phyloP scores from a whole-genome alignment of 1,140 invertebrate species.

The Rhynchophorus ferrugineus region DNA sequence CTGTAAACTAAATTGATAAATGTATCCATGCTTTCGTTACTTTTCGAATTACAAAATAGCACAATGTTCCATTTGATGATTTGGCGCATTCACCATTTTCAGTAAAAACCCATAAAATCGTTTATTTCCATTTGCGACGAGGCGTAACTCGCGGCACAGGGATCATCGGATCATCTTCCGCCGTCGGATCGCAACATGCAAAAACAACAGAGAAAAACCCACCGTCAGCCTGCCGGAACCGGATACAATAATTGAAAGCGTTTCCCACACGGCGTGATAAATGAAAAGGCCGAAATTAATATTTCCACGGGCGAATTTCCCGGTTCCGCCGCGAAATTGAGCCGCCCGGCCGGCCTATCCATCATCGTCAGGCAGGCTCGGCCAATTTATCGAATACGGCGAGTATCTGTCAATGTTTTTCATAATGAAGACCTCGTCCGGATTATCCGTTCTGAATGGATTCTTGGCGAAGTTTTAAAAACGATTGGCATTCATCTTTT shows the following conservation, averaged over 20 bases:
- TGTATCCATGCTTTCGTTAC: too few relatives aligned
- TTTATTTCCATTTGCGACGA: too few relatives aligned
- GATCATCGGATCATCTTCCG: too few relatives aligned
- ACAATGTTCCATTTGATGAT: too few relatives aligned
- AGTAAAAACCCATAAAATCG: too few relatives aligned
- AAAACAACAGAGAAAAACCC: background rate
- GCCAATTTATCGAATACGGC: slow-evolving; percentile 17
- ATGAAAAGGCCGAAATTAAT: slow-evolving; percentile 23
- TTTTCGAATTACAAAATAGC: too few relatives aligned
- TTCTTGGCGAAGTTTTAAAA: too few relatives aligned
- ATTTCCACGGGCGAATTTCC: slow-evolving; percentile 16
- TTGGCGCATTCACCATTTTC: too few relatives aligned
- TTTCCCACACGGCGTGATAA: slow-evolving; percentile 18
- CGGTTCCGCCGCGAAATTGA: slow-evolving; percentile 15
- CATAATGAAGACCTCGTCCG: background rate
- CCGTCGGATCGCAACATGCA: background rate
- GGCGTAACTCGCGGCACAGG: too few relatives aligned
- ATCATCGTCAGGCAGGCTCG: slow-evolving; percentile 10
- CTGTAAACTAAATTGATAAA: too few relatives aligned
- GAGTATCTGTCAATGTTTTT: background rate
- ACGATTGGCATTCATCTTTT: too few relatives aligned
- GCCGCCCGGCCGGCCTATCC: slow-evolving; percentile 14
- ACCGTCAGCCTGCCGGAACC: too few relatives aligned
- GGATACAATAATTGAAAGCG: slow-evolving; percentile 7
- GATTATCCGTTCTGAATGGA: slow-evolving; percentile 5